Percentiles rank a stretch among this genome's conserved stretches.
Conservation (phyloP, 2,888 invertebrate species). For the Synergus itoensis region DNA sequence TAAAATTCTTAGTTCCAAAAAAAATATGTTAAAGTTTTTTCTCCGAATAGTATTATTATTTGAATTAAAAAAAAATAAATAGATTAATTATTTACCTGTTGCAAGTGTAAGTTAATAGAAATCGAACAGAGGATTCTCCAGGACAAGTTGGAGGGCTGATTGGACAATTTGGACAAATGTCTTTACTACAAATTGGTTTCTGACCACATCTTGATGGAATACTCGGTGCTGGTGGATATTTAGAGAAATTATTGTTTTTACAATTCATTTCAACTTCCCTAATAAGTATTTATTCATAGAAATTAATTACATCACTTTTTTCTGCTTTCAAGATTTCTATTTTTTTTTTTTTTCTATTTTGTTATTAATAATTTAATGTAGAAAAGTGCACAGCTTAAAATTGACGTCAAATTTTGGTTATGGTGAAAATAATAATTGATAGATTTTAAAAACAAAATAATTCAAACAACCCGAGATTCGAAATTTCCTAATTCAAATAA, state of each 20-base stretch:
- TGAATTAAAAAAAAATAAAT: conserved; percentile 42
- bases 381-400: background rate
- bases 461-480: no score
- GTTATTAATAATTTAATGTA: background rate
- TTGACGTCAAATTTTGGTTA: background rate
- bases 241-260: background rate
- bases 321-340: background rate
- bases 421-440: background rate
- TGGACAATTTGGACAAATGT: conserved; percentile 52
- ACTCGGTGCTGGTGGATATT: background rate
- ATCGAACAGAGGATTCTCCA: conserved; percentile 58
- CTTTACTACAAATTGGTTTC: conserved; percentile 50
- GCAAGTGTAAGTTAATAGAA: conserved; percentile 62
- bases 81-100: conserved; percentile 59
- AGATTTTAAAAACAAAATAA: background rate
- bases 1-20: no score
- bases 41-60: no score
- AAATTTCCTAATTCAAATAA: no score
- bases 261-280: background rate
- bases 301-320: background rate
- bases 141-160: conserved; percentile 50
- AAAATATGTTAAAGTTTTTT: no score
- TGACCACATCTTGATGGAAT: conserved; percentile 57
- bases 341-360: background rate
- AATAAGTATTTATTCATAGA: background rate